A percentile compares a stretch with the other conserved stretches of the same genome.
Conservation (phyloP, 2,888 invertebrate genomes). For the Euphydryas editha region DNA sequence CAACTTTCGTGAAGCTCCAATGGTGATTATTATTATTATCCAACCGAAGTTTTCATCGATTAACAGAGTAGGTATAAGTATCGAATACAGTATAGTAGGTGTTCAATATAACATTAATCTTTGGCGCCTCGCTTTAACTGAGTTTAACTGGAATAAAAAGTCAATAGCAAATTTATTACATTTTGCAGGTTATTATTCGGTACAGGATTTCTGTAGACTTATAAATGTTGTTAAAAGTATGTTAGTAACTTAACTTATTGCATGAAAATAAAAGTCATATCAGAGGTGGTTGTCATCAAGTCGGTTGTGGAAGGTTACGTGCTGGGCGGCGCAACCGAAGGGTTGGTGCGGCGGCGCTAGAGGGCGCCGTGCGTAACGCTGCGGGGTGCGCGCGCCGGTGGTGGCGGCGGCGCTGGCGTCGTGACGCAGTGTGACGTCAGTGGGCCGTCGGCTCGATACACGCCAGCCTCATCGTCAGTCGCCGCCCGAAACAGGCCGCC, state of each 20-base stretch:
- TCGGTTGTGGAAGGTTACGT: slow-evolving; percentile 77
- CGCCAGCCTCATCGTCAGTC: slow-evolving; percentile 84
- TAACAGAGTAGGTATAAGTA: slow-evolving; percentile 8
- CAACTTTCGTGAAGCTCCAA: not conserved
- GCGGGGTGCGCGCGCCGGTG: slow-evolving; percentile 66
- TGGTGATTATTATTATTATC: not conserved
- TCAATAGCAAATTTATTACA: not conserved
- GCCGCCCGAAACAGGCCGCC: slow-evolving; percentile 81
- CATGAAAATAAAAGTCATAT: slow-evolving; percentile 51
- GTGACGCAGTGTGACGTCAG: slow-evolving; percentile 89
- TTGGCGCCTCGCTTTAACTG: not conserved
- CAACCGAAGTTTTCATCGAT: slow-evolving; percentile 1
- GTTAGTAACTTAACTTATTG: not conserved
- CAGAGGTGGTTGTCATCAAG: slow-evolving; percentile 69
- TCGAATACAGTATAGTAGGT: not conserved
- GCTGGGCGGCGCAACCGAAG: slow-evolving; percentile 73
- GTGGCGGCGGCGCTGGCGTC: slow-evolving; percentile 79
- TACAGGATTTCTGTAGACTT: not conserved
- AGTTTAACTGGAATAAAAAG: not conserved
- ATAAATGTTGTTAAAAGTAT: not conserved
- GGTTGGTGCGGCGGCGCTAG: slow-evolving; percentile 50
- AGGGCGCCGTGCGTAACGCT: slow-evolving; percentile 51
- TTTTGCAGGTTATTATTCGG: not conserved
- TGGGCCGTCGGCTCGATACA: slow-evolving; percentile 87
- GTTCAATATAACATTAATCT: slow-evolving; percentile 1